Evolutionary conservation across 2,797 vertebrate species (phyloP), one percentile per base, ranked within the genome.

Genomic region (Liasis olivaceus): DNA sequence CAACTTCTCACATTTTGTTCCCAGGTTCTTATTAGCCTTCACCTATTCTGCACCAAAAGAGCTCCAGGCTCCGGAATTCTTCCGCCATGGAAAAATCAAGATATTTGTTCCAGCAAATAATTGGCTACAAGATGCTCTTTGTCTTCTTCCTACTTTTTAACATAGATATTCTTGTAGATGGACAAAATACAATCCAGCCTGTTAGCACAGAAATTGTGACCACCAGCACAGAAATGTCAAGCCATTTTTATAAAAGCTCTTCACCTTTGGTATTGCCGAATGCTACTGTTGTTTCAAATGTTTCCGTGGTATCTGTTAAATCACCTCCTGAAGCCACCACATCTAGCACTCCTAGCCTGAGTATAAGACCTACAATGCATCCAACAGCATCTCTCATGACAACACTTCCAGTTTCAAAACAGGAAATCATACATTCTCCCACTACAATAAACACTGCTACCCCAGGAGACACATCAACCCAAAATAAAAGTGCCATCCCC

Each of bases 191-290:
- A 8, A 26, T 28, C 54, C 28, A 13, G 1, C 13, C 0, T 54
- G 4, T 5, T 54, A 5, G 1, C 22, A 26, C 0, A 15, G 0
- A 5, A 15, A 9, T 31, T 86, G 0, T 0, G 26, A n/a, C 5
- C 85, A 20, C 0, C 84, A 0, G 0, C 0, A 3, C 2, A 81
- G 3, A 11, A 1, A 22, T 0, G 5, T 11, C 1, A 47, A 3
- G 0, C 7, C 22, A 20, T 22, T 9, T 11, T 22, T 11, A 26
- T 66, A 22, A 0, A 86, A 54, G 0, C 59, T 28, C 1, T 7
- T 5, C 84, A 86, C 0, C 1, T 6, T 7, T 2, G 14, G 1
- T 5, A 6, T 51, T 51, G 5, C 5, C 7, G 51, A 51, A 51
- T 51, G 1, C 51, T 51, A 51, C 51, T 5, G 7, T 51, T 51